Evolutionary conservation across 1,140 invertebrate species (phyloP).

Genomic region (Telenomus remus): DNA sequence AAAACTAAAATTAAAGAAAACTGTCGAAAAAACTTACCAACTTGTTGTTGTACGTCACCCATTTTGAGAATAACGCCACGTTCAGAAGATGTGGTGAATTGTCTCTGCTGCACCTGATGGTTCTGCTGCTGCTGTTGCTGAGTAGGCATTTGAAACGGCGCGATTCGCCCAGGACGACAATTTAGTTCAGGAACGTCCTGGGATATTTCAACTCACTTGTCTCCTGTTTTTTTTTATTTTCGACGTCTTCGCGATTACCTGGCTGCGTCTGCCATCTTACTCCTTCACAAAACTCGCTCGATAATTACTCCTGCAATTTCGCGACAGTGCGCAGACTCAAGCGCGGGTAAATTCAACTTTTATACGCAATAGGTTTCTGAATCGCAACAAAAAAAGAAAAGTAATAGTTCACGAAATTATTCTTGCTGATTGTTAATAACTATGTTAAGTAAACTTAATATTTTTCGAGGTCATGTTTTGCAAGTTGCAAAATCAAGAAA

Average conservation of each 20-base stretch:
- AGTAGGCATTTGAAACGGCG: conserved; percentile 64
- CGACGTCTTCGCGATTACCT: conserved; percentile 25
- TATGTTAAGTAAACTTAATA: too few relatives aligned
- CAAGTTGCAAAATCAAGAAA: too few relatives aligned
- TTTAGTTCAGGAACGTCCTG: conserved; percentile 2
- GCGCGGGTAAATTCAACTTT: conserved; percentile 10
- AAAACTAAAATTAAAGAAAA: not conserved
- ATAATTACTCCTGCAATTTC: conserved; percentile 19
- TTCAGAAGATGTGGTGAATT: conserved; percentile 59
- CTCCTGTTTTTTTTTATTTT: conserved; percentile 8
- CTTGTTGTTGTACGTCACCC: conserved; percentile 84
- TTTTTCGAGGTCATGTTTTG: too few relatives aligned
- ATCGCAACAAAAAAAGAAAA: too few relatives aligned
- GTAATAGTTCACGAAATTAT: too few relatives aligned
- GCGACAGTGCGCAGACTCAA: conserved; percentile 5
- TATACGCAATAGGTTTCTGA: too few relatives aligned
- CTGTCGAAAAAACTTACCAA: conserved; percentile 76
- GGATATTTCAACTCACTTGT: conserved; percentile 4
- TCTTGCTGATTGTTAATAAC: too few relatives aligned
- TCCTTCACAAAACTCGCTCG: conserved; percentile 31
- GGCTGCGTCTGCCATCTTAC: conserved; percentile 28
- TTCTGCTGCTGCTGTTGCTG: conserved; percentile 66
- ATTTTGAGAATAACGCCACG: conserved; percentile 83
- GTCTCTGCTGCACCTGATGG: conserved; percentile 32
- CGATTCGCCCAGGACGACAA: conserved; percentile 5